Evolutionary conservation across 2,888 invertebrate genomes (phyloP).

Genomic region (Shargacucullia verbasci): DNA sequence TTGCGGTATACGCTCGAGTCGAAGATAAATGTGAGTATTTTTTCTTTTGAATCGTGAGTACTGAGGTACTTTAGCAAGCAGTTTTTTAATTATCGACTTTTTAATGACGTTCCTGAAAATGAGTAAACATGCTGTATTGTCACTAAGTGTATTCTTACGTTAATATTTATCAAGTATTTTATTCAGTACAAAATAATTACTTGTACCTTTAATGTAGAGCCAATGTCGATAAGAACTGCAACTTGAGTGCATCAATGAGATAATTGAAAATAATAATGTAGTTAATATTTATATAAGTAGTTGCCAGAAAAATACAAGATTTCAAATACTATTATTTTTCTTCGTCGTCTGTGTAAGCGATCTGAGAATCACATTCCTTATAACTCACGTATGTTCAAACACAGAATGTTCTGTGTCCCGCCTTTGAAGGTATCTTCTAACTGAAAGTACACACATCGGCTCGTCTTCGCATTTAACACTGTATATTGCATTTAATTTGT

Average conservation of each 20-base stretch:
- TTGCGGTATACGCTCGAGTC: constrained; percentile 1
- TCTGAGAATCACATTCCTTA: constrained; percentile 28
- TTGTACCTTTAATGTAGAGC: constrained; percentile 17
- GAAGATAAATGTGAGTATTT: background rate
- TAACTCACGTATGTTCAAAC: constrained; percentile 17
- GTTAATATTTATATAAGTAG: constrained; percentile 36
- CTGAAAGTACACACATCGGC: constrained; percentile 74
- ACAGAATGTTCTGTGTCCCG: constrained; percentile 41
- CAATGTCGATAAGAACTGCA: constrained; percentile 31
- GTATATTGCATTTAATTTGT: constrained; percentile 82
- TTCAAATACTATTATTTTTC: constrained; percentile 1
- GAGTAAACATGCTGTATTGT: constrained; percentile 13
- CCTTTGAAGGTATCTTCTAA: constrained; percentile 64
- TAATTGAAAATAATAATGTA: constrained; percentile 39
- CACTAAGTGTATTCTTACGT: too few relatives aligned
- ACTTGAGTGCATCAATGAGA: constrained; percentile 47
- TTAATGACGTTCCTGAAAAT: too few relatives aligned
- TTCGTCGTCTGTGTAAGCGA: background rate
- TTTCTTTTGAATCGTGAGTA: background rate
- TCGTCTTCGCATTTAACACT: constrained; percentile 75
- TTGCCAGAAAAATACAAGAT: constrained; percentile 7
- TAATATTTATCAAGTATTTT: constrained; percentile 20
- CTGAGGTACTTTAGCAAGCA: too few relatives aligned
- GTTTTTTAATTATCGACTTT: too few relatives aligned
- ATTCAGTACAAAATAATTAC: constrained; percentile 28